Percentiles rank a stretch among this genome's conserved stretches.
Evolutionary conservation across 2,113 vertebrate species (phyloP).

Genomic region (Platysteira castanea): DNA sequence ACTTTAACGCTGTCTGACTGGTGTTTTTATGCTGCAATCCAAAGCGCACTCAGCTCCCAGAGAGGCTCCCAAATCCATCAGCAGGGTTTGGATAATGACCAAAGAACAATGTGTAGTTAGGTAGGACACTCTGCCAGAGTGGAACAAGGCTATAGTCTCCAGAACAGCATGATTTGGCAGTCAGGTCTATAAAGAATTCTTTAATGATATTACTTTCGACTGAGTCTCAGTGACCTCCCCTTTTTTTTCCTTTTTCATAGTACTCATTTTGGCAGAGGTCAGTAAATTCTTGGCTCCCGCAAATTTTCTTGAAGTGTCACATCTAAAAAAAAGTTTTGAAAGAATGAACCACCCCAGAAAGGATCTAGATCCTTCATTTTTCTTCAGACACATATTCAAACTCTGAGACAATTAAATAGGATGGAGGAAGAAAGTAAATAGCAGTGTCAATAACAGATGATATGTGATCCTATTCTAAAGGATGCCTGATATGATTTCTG

Average conservation of each 20-base stretch:
- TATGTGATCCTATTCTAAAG: neutral
- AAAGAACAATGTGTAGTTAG: neutral
- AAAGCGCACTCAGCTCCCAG: neutral
- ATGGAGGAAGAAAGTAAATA: neutral
- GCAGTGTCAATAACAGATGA: neutral
- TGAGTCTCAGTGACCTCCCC: neutral
- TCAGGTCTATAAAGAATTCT: conserved; percentile 10
- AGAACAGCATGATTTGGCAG: neutral
- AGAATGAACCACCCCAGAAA: neutral
- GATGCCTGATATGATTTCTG: neutral
- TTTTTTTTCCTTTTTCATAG: conserved; percentile 21
- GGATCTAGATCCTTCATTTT: neutral
- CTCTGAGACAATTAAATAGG: neutral
- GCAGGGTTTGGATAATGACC: neutral
- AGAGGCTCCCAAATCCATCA: neutral
- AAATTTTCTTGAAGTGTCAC: neutral
- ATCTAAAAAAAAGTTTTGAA: neutral
- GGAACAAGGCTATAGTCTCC: neutral
- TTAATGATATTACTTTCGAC: conserved; percentile 41
- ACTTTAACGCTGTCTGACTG: neutral
- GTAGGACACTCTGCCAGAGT: neutral
- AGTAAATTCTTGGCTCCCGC: neutral
- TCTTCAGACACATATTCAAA: neutral
- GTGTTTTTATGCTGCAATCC: neutral
- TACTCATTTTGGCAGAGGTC: conserved; percentile 6